Percentiles rank a stretch among this genome's conserved stretches.
These are phyloP conservation scores for Icerya purchasi DNA, from an alignment of 2,888 invertebrate genomes.

Conservation along the genomic window DNA sequence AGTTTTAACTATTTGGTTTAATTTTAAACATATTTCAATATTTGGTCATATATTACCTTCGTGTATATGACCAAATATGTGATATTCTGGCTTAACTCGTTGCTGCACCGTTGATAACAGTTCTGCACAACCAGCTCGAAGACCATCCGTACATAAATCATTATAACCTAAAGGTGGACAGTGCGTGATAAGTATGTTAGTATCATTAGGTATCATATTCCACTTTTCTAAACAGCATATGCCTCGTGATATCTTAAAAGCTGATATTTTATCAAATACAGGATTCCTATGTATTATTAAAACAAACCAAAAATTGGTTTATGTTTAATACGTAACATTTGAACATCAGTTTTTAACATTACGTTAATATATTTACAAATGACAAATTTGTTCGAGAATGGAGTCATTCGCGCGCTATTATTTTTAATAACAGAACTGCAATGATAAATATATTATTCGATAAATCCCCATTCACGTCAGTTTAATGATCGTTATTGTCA, in stretches of 20 bases:
- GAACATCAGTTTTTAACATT: no score
- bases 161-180: conserved; percentile 69
- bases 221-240: conserved; percentile 48
- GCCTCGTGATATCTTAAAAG: conserved; percentile 55
- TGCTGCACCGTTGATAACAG: conserved; percentile 50
- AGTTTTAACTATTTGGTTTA: no score
- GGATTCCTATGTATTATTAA: conserved; percentile 60
- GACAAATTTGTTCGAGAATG: no score
- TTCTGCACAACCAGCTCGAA: conserved; percentile 62
- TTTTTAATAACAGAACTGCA: no score
- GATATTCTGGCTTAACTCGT: conserved; percentile 57
- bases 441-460: no score
- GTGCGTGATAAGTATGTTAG: conserved; percentile 59
- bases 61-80: conserved; percentile 71
- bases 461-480: no score
- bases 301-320: no score
- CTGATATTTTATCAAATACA: conserved; percentile 51
- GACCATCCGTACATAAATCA: conserved; percentile 46
- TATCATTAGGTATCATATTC: conserved; percentile 49
- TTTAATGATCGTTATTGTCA: no score
- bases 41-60: conserved; percentile 34
- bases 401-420: no score
- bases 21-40: background rate
- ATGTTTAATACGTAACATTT: no score
- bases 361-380: no score